Evolutionary conservation across 1,140 invertebrate genomes (phyloP), one percentile per base, ranked within the genome.

Genomic region (Pentalonia nigronervosa): DNA sequence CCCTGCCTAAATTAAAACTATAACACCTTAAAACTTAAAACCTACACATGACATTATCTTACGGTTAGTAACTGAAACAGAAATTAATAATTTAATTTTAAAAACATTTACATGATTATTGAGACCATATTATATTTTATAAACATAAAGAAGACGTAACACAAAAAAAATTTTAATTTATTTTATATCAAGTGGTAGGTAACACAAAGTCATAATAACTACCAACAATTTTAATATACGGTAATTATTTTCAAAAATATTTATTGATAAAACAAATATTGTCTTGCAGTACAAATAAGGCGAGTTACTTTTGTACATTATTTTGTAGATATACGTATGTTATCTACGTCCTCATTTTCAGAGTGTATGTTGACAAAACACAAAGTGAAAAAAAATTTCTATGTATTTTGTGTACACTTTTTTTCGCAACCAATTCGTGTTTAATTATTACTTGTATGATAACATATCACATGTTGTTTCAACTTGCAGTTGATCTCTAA

Each of bases 401-500:
- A 30, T 84, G 6, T 50, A 14, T 86, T 83, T 56, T 41, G 14
- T 84, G 1, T 50, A 76, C 30, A 21, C 20, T 36, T 93, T 93
- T 93, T 53, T 50, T 86, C 17, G 17, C 25, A 7, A 14, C 56
- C 34, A 76, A 91, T 90, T 47, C 50, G 34, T n/a, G 20, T 93
- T 89, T 76, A 83, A 91, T 81, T 83, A 21, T 88, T 36, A 34
- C 87, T 45, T 87, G 90, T 94, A 53, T 36, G 86, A 89, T 91
- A 60, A 91, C 90, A 25, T 94, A 89, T 86, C n/a, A 41, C 14
- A 34, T 50, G 67, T 48, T 47, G 91, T 86, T 50, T 1, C 20
- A 50, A 50, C 14, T 20, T 90, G 87, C 97, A 98, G 98, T 98
- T 97, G 98, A 98, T 96, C 97, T 98, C 97, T 98, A 96, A 98